phyloP scores from a whole-genome alignment of 2,797 vertebrate species.

The Acanthornis magna region DNA sequence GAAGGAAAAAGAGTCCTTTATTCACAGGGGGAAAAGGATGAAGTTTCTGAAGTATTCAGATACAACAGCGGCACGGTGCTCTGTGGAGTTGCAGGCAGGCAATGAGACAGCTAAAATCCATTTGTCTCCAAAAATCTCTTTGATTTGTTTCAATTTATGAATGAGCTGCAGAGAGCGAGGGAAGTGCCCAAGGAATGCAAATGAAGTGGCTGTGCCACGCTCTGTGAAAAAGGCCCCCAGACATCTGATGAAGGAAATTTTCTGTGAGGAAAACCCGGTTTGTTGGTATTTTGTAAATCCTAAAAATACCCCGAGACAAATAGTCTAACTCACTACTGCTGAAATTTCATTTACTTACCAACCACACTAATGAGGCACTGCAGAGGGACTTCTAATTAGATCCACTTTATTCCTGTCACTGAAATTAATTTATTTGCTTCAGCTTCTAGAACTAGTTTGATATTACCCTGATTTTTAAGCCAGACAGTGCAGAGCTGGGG shows the following conservation, averaged over 20 bases:
- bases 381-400: slow-evolving; percentile 88
- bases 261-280: slow-evolving; percentile 45
- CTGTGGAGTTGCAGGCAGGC: background rate
- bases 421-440: slow-evolving; percentile 87
- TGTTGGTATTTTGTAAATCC: slow-evolving; percentile 71
- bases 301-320: slow-evolving; percentile 84
- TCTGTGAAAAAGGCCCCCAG: slow-evolving; percentile 48
- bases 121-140: slow-evolving; percentile 16
- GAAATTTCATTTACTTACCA: slow-evolving; percentile 87
- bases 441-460: slow-evolving; percentile 79
- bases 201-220: slow-evolving; percentile 8
- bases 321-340: slow-evolving; percentile 84
- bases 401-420: slow-evolving; percentile 92
- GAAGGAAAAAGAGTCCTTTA: background rate
- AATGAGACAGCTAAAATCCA: background rate
- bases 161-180: slow-evolving; percentile 9
- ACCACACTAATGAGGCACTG: slow-evolving; percentile 84
- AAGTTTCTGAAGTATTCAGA: background rate
- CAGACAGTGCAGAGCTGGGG: background rate
- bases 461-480: slow-evolving; percentile 66
- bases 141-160: slow-evolving; percentile 38
- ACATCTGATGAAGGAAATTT: slow-evolving; percentile 32
- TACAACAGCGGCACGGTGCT: background rate
- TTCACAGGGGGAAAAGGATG: background rate
- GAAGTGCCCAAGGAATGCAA: slow-evolving; percentile 4